Conservation (phyloP, 2,113 vertebrate species). For the Oxyura jamaicensis region DNA sequence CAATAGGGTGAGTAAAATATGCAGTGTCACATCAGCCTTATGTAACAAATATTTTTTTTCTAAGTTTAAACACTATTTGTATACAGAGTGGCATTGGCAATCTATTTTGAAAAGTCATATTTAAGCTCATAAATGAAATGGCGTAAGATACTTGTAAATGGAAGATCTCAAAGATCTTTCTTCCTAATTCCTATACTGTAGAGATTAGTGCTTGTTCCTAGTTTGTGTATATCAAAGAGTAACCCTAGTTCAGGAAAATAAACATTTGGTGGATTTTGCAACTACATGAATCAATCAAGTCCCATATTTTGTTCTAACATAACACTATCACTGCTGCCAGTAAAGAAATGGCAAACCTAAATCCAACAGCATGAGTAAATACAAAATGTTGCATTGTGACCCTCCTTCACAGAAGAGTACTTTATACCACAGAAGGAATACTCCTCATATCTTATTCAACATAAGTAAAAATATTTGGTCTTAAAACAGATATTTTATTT, state of each 20-base stretch:
- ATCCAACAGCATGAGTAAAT: not conserved
- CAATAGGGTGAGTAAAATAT: constrained; percentile 22
- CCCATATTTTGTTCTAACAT: not conserved
- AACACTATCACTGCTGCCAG: not conserved
- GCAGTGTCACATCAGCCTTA: not conserved
- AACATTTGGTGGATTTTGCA: not conserved
- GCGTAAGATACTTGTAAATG: not conserved
- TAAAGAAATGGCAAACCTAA: not conserved
- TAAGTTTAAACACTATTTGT: not conserved
- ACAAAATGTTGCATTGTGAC: not conserved
- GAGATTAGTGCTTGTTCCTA: not conserved
- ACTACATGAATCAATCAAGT: not conserved
- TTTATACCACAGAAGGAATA: not conserved
- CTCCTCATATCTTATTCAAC: not conserved
- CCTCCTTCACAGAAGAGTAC: not conserved
- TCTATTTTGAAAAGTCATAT: not conserved
- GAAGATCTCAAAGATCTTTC: not conserved
- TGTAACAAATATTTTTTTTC: not conserved
- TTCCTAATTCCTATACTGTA: not conserved
- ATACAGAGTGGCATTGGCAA: not conserved
- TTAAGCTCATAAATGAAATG: not conserved
- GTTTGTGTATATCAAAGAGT: not conserved
- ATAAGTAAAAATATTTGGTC: constrained; percentile 29
- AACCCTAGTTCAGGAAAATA: not conserved
- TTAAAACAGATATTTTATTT: constrained; percentile 6